Base-by-base conservation (phyloP, 2,888 invertebrate genomes). In the Lasioglossum leucozonium region DNA sequence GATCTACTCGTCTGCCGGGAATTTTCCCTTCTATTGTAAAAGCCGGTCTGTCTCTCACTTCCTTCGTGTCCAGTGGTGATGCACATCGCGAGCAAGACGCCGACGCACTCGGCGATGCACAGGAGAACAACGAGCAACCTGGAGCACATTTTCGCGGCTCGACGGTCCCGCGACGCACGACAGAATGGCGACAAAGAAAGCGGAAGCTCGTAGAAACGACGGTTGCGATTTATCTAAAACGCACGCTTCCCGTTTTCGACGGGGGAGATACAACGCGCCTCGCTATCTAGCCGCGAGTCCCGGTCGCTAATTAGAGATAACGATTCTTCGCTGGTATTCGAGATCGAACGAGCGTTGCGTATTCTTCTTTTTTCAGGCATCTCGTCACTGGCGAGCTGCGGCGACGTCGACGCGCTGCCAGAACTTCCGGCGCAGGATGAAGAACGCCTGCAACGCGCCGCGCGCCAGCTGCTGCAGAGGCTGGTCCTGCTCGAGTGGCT, bases 401-500 rank as follows among this genome's bases (percentile, higher is more conserved):
- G 97, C 42, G 96, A 97, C 87, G 96, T 97, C 86, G 97, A 97
- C 92, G 97, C 97, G 82, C 95, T 98, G 91, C 98, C 98, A 51
- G 98, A 98, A 95, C 95, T 98, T 93, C 98, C 98, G 89, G 97
- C 97, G 73, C 97, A 97, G 83, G 98, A 98, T 95, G 98, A 98
- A 95, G 97, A 97, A 95, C 96, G 98, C 75, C 95, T 98, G 87
- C 98, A 98, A 91, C 96, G 98, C 71, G 98, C 98, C 13, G 98
- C 98, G 11, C 96, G 97, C 84, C 96, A 97, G 88, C 95, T 98
- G 92, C 98, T 98, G 95, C 98, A 98, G 95, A 96, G 98, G 86
- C 96, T 98, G 84, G 97, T 98, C 90, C 96, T 98, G 91, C 97
- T 98, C 42, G 98, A 98, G 96, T 98, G 98, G 98, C 96, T 98